Conservation (phyloP, 2,113 vertebrate genomes). For the Eurypyga helias region DNA sequence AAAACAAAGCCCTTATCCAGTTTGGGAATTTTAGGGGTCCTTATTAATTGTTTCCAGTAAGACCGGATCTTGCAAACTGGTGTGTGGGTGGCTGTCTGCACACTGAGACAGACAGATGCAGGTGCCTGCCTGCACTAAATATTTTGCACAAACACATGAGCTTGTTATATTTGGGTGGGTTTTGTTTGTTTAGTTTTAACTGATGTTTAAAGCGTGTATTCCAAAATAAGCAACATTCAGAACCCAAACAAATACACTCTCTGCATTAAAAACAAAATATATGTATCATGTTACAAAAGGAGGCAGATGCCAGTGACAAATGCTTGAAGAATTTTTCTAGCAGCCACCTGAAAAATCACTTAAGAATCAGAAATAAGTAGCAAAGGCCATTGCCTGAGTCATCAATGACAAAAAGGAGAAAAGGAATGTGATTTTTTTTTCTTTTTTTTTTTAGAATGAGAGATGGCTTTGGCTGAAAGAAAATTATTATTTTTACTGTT, state of each 20-base stretch:
- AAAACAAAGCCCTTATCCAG: neutral
- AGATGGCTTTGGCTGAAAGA: neutral
- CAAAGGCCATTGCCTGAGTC: conserved; percentile 40
- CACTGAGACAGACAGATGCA: neutral
- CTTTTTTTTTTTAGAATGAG: neutral
- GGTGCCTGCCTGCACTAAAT: conserved; percentile 21
- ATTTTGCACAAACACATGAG: neutral
- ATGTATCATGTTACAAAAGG: neutral
- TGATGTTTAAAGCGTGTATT: neutral
- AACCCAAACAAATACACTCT: neutral
- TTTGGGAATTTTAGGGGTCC: conserved; percentile 31
- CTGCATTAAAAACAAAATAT: neutral
- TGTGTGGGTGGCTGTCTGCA: conserved; percentile 35
- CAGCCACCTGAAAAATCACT: conserved; percentile 68
- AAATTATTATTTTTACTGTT: neutral
- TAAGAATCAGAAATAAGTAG: conserved; percentile 52
- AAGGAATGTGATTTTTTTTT: neutral
- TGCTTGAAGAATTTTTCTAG: conserved; percentile 24
- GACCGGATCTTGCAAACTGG: neutral
- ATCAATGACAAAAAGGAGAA: neutral
- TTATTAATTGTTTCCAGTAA: conserved; percentile 16
- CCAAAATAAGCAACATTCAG: neutral
- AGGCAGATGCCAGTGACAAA: conserved; percentile 51
- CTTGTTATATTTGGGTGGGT: neutral
- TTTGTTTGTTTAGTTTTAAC: conserved; percentile 17